phyloP scores from a whole-genome alignment of 2,888 invertebrate species.

The Escarpia spicata region DNA sequence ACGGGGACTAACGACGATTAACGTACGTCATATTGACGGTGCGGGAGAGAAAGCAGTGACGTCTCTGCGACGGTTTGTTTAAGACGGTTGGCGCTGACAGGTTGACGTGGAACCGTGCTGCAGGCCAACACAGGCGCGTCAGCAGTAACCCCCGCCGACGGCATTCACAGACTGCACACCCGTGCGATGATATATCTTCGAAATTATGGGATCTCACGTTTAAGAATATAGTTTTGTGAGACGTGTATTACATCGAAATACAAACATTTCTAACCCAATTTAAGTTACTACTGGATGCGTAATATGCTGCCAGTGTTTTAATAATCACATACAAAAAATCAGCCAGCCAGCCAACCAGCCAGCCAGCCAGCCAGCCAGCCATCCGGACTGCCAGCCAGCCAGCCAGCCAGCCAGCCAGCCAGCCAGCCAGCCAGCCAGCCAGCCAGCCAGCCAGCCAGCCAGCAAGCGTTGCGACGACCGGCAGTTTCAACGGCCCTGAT shows the following conservation, averaged over 20 bases:
- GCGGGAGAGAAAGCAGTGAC: slow-evolving; percentile 4
- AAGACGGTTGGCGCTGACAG: neutral
- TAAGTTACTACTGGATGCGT: too few species aligned
- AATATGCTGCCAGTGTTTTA: too few species aligned
- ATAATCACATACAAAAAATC: too few species aligned
- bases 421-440: neutral
- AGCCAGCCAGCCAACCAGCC: too few species aligned
- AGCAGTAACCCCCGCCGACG: neutral
- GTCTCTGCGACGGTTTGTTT: neutral
- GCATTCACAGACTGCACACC: too few species aligned
- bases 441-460: neutral
- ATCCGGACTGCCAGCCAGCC: neutral
- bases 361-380: too few species aligned
- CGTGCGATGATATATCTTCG: too few species aligned
- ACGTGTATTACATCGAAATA: too few species aligned
- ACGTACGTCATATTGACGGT: neutral
- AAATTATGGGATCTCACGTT: too few species aligned
- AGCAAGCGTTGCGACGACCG: neutral
- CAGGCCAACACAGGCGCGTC: neutral
- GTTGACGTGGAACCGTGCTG: neutral
- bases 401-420: neutral
- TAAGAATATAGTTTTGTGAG: too few species aligned
- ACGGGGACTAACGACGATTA: neutral
- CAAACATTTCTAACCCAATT: too few species aligned
- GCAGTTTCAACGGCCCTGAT: neutral